A percentile compares a stretch with the other conserved stretches of the same genome.
Evolutionary conservation across 1,140 invertebrate genomes (phyloP).

Genomic region (Bombus superbus): DNA sequence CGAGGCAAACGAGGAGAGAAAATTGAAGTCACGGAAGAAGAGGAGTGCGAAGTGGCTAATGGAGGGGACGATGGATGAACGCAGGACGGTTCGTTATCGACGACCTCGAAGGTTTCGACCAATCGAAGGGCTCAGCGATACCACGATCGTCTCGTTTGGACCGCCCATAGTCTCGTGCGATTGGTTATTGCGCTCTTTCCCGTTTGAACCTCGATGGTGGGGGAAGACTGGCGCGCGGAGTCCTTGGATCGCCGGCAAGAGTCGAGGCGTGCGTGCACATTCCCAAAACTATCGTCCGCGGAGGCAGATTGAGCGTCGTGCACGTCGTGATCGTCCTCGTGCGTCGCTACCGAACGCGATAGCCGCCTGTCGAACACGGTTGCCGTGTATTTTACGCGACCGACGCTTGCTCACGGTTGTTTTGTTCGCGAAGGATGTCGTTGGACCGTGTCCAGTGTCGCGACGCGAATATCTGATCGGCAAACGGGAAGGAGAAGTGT

Average conservation of each 20-base stretch:
- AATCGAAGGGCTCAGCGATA: constrained; percentile 33
- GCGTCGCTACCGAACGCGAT: background rate
- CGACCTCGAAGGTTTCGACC: constrained; percentile 26
- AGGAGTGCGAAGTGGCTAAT: background rate
- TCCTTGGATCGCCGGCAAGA: constrained; percentile 21
- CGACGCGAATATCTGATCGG: background rate
- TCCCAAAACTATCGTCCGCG: constrained; percentile 69
- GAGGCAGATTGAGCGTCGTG: constrained; percentile 47
- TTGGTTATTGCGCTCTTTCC: constrained; percentile 8
- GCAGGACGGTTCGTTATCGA: constrained; percentile 57
- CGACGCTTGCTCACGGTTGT: background rate
- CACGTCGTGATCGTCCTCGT: constrained; percentile 27
- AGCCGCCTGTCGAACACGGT: background rate
- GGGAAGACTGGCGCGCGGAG: background rate
- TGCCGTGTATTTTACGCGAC: background rate
- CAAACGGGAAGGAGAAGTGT: background rate
- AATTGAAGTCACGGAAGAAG: background rate
- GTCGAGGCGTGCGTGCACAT: constrained; percentile 56
- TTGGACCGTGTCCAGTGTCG: background rate
- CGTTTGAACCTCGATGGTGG: background rate
- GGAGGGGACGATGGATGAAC: constrained; percentile 2
- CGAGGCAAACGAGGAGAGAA: background rate
- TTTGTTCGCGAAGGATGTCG: background rate
- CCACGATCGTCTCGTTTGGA: background rate
- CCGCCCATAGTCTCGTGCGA: constrained; percentile 2